Percentiles rank a stretch among this genome's conserved stretches.
These are phyloP conservation scores for Sarcophaga peregrina DNA, from an alignment of 1,140 invertebrate species.

Conservation along the genomic window DNA sequence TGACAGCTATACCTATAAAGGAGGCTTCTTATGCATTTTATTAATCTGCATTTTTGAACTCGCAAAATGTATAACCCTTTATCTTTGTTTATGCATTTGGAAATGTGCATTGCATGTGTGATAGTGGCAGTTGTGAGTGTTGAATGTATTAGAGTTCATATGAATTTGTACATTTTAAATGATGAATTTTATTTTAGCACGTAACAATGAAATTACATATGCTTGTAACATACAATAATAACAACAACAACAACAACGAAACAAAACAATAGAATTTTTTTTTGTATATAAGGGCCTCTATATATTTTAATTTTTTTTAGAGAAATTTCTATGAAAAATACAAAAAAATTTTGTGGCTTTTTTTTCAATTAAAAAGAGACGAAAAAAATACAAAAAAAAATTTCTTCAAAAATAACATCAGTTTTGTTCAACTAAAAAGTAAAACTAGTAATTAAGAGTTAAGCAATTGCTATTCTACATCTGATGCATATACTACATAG, in stretches of 20 bases:
- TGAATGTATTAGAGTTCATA: background rate
- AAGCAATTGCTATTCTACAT: slow-evolving; percentile 29
- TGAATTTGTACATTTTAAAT: slow-evolving; percentile 1
- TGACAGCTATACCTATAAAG: too few species aligned
- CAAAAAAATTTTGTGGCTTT: background rate
- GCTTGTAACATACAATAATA: too few species aligned
- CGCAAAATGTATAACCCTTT: too few species aligned
- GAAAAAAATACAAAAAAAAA: background rate
- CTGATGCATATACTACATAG: too few species aligned
- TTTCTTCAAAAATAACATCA: slow-evolving; percentile 5
- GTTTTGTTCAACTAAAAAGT: background rate
- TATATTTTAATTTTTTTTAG: background rate
- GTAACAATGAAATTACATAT: slow-evolving; percentile 35
- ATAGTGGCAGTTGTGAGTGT: too few species aligned
- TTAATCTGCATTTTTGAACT: too few species aligned
- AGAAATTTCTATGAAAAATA: too few species aligned
- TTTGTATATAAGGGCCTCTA: background rate
- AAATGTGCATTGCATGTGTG: too few species aligned
- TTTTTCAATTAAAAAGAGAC: background rate
- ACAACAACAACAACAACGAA: too few species aligned
- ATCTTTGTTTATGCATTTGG: too few species aligned
- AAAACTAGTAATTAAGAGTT: slow-evolving; percentile 36
- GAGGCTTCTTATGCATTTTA: too few species aligned
- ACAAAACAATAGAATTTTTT: too few species aligned
- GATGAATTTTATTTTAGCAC: slow-evolving; percentile 37